Evolutionary conservation across 2,888 invertebrate genomes (phyloP), one percentile per base, ranked within the genome.

Genomic region (Mimumesa dahlbomi): DNA sequence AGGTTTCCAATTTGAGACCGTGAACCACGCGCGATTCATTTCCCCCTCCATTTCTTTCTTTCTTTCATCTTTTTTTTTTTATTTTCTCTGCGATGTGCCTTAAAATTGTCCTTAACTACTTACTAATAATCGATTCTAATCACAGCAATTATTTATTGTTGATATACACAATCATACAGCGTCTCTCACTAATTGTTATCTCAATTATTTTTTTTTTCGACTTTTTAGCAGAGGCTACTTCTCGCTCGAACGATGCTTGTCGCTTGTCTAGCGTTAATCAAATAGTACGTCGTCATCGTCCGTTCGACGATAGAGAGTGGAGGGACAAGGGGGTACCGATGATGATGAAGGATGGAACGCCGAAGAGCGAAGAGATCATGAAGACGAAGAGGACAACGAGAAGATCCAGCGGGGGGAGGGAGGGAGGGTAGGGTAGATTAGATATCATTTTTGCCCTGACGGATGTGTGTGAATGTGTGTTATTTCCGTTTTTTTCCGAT

Each of bases 71-170:
- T 52, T 43, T 40, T 46, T 45, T 36, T 36, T 49, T 36, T 22
- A 46, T 61, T 75, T 64, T 69, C 63, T 76, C 52, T 66, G 62
- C 81, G 73, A 79, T 79, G 77, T 81, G 77, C 81, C 81, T 84
- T 86, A 83, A 85, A 86, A 86, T 84, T 82, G 82, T 85, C 82
- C 88, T 88, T 89, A 89, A 85, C 85, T 88, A 88, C 84, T 87
- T 83, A 86, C 84, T 86, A 87, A 87, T 83, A 88, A 88, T 87
- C 88, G 86, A 87, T 85, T 89, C 89, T 89, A 89, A 89, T 89
- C 89, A 89, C 89, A 89, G 89, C 89, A 88, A 89, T 85, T 87
- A 89, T 89, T 89, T 89, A 89, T 89, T 89, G 89, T 89, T 89
- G 88, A 89, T 89, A 89, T 88, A 88, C 87, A 89, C 87, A 87